Conservation (phyloP, 1,140 invertebrate species). For the Geopemphigus sp. region DNA sequence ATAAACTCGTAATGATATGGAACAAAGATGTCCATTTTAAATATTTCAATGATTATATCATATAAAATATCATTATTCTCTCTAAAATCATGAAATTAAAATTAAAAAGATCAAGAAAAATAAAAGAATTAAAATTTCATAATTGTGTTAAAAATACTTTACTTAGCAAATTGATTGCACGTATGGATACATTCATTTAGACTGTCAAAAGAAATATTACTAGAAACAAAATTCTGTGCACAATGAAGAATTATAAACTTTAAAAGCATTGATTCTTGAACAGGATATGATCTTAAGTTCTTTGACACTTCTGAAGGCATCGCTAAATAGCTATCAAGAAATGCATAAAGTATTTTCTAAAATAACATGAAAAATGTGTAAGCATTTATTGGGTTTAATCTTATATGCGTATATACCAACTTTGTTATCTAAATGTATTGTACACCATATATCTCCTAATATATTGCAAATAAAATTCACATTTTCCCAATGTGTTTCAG, state of each 20-base stretch:
- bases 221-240: constrained; percentile 32
- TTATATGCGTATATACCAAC: background rate
- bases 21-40: constrained; percentile 7
- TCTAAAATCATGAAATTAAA: too few species aligned
- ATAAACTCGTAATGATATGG: constrained; percentile 41
- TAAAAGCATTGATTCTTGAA: constrained; percentile 8
- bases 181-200: constrained; percentile 17
- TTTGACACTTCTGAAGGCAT: constrained; percentile 11
- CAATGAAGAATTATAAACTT: constrained; percentile 29
- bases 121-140: background rate
- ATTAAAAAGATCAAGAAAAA: constrained; percentile 6
- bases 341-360: constrained; percentile 26
- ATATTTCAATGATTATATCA: background rate
- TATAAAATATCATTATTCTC: background rate
- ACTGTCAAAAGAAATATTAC: constrained; percentile 3
- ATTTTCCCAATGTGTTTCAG: constrained; percentile 14
- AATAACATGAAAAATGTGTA: background rate
- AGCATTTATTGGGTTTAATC: background rate
- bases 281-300: constrained; percentile 29
- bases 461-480: constrained; percentile 26
- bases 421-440: constrained; percentile 32
- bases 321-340: constrained; percentile 1
- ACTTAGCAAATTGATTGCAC: constrained; percentile 37
- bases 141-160: background rate
- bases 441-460: constrained; percentile 36